Evolutionary conservation across 2,888 invertebrate species (phyloP), one percentile per base, ranked within the genome.

Genomic region (Odiellus spinosus): DNA sequence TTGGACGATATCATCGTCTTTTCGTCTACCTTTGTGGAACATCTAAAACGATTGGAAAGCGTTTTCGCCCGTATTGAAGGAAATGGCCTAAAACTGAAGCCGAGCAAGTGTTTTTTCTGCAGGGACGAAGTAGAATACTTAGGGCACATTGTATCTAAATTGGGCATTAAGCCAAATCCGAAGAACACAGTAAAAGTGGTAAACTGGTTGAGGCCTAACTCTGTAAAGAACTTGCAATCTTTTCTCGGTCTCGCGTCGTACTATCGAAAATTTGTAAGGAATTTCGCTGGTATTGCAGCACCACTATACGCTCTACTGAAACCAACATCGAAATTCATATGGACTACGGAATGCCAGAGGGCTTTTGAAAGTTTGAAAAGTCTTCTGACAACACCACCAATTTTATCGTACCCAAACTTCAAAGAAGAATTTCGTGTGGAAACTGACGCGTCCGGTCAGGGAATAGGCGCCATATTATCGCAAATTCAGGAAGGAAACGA

Each of bases 401-500:
- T 55, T 1, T 38, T 60, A 12, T 45, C 47, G 18, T 54, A 58
- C 21, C 58, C 58, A 5, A 26, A 26, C 26, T 26, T 26, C 35
- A 46, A 51, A 2, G 21, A 46, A 11, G 44, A 42, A 14, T 56
- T 56, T 20, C 49, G 55, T 10, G 44, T 61, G 2, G 51, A 54
- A 8, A 59, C 58, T 0, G 59, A 63, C 45, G 56, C 58, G 1
- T 55, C 53, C 0, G 45, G 47, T 0, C 19, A 43, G 6, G 59
- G 57, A 3, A 45, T 60, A 3, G 60, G 57, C 12, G 56, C 54
- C 4, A 50, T 59, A 2, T 44, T 62, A 10, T 48, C 53, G 6
- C 59, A 61, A 36, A 53, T 53, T 3, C 36, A 43, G 2, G 19
- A 49, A 8, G 54, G 49, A 0, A 35, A 38, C 6, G 55, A 58